phyloP scores from a whole-genome alignment of 1,140 invertebrate species.

The Sarcophaga peregrina region DNA sequence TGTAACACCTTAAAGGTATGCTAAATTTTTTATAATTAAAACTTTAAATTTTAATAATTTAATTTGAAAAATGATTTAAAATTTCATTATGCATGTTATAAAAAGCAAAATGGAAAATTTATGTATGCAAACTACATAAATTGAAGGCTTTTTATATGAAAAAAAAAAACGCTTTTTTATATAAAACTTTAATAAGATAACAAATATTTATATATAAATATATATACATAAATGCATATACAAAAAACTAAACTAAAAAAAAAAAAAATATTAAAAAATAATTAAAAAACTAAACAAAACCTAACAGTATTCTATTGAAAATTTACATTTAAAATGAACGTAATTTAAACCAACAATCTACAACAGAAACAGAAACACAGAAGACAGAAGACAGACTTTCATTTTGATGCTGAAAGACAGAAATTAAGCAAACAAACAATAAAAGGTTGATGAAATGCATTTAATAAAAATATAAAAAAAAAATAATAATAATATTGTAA shows the following conservation, averaged over 20 bases:
- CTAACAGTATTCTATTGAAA: conserved; percentile 26
- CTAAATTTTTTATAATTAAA: no score
- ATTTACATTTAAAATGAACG: conserved; percentile 32
- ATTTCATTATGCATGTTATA: neutral
- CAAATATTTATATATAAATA: neutral
- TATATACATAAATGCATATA: neutral
- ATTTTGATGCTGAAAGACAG: neutral
- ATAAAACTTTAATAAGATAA: conserved; percentile 7
- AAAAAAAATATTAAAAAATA: conserved; percentile 7
- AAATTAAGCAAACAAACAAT: conserved; percentile 23
- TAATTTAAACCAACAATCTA: neutral
- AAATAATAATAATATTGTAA: neutral
- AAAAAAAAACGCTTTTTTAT: conserved; percentile 10
- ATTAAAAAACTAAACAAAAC: conserved; percentile 1
- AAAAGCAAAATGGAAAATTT: neutral
- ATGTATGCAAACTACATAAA: neutral
- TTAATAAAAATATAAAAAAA: conserved; percentile 29
- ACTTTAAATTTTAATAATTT: no score
- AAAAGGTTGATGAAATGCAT: conserved; percentile 37
- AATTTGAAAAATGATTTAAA: neutral
- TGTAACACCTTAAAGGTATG: no score
- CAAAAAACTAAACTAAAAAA: no score
- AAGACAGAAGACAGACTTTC: neutral
- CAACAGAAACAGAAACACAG: neutral
- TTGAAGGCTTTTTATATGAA: neutral